Percentiles rank a stretch among this genome's conserved stretches.
Evolutionary conservation across 2,113 vertebrate species (phyloP).

Genomic region (Ctenodactylus gundi): DNA sequence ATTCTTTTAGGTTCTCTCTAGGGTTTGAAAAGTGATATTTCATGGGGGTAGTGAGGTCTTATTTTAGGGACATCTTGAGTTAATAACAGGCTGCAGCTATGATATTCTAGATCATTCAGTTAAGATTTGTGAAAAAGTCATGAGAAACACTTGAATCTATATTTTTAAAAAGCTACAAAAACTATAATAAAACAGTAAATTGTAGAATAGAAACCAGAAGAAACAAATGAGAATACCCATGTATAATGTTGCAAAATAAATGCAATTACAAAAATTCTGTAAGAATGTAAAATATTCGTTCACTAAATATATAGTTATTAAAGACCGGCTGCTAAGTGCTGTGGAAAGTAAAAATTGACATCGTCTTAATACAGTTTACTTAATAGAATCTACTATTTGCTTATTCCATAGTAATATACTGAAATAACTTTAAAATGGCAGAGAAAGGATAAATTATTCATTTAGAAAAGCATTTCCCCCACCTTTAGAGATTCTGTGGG

Average conservation of each 20-base stretch:
- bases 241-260: not conserved
- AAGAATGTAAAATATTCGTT: not conserved
- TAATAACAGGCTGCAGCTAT: not conserved
- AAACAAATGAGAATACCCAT: not conserved
- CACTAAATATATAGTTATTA: not conserved
- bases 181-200: not conserved
- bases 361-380: not conserved
- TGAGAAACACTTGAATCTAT: not conserved
- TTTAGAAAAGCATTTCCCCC: not conserved
- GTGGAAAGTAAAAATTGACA: not conserved
- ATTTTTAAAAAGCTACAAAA: not conserved
- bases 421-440: not conserved
- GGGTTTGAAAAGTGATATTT: not conserved
- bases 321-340: not conserved
- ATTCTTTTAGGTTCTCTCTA: not conserved
- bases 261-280: not conserved
- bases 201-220: not conserved
- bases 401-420: not conserved
- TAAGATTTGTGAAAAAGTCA: not conserved
- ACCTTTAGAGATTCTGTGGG: not conserved
- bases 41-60: not conserved
- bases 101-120: not conserved
- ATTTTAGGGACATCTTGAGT: not conserved
- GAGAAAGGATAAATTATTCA: conserved; percentile 7
- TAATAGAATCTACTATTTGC: not conserved